A percentile compares a stretch with the other conserved stretches of the same genome.
Conservation (phyloP, 2,113 vertebrate genomes). For the Hippocampus mohnikei region DNA sequence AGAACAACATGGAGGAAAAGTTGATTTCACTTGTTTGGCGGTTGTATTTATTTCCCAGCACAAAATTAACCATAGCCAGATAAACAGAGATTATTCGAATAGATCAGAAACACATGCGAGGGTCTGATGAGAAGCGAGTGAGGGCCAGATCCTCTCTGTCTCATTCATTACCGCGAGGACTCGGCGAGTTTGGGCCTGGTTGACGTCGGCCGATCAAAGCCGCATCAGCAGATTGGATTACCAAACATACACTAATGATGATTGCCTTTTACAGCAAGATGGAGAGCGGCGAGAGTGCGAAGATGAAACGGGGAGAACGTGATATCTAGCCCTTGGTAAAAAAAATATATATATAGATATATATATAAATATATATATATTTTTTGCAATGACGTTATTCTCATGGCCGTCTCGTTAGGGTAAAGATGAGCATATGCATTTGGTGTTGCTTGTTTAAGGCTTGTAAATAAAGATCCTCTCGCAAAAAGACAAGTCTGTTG, state of each 20-base stretch:
- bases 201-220: slow-evolving; percentile 47
- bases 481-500: slow-evolving; percentile 45
- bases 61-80: slow-evolving; percentile 46
- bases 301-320: slow-evolving; percentile 24
- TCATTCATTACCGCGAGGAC: slow-evolving; percentile 47
- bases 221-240: slow-evolving; percentile 47
- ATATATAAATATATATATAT: slow-evolving; percentile 3
- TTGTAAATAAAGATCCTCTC: slow-evolving; percentile 62
- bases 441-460: slow-evolving; percentile 53
- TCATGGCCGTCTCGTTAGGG: slow-evolving; percentile 51
- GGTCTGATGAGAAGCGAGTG: slow-evolving; percentile 40
- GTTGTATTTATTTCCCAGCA: slow-evolving; percentile 16
- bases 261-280: slow-evolving; percentile 42
- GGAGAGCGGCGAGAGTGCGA: not conserved
- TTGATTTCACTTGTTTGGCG: slow-evolving; percentile 15
- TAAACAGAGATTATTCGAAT: slow-evolving; percentile 54
- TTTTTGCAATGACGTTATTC: slow-evolving; percentile 41
- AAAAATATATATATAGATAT: too few species aligned
- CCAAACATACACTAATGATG: slow-evolving; percentile 49
- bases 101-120: slow-evolving; percentile 63
- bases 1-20: slow-evolving; percentile 9
- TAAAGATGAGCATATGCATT: slow-evolving; percentile 59
- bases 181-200: slow-evolving; percentile 33
- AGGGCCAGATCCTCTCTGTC: slow-evolving; percentile 33
- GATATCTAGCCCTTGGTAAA: slow-evolving; percentile 38